A percentile compares a stretch with the other conserved stretches of the same genome.
Conservation (phyloP, 2,113 vertebrate genomes). For the Callaeas wilsoni region DNA sequence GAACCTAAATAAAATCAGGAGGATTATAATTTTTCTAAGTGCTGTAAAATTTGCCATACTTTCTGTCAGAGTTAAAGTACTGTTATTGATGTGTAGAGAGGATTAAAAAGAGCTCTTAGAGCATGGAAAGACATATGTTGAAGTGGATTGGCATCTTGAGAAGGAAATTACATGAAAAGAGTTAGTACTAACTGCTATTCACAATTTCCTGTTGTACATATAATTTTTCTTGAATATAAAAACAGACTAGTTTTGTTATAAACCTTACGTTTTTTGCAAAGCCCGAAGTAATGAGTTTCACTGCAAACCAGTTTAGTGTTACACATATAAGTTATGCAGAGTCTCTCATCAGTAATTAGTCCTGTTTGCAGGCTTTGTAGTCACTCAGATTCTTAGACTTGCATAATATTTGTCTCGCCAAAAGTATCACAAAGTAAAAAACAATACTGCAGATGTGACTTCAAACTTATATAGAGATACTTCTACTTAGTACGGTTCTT, state of each 20-base stretch:
- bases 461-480: not conserved
- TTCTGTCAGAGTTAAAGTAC: not conserved
- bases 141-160: not conserved
- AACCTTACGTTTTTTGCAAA: not conserved
- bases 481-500: not conserved
- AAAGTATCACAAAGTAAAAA: not conserved
- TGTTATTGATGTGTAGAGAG: not conserved
- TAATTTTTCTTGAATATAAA: not conserved
- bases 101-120: not conserved
- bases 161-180: not conserved
- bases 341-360: not conserved
- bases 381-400: not conserved
- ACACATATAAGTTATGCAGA: rapidly evolving
- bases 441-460: not conserved
- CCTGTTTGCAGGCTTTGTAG: not conserved
- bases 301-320: not conserved
- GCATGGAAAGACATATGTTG: not conserved
- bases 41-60: not conserved
- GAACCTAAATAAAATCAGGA: not conserved
- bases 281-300: not conserved
- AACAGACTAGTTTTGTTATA: not conserved
- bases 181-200: not conserved
- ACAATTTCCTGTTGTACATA: not conserved
- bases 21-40: not conserved
- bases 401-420: not conserved